phyloP scores from a whole-genome alignment of 2,113 vertebrate genomes.

The Pygoscelis adeliae region DNA sequence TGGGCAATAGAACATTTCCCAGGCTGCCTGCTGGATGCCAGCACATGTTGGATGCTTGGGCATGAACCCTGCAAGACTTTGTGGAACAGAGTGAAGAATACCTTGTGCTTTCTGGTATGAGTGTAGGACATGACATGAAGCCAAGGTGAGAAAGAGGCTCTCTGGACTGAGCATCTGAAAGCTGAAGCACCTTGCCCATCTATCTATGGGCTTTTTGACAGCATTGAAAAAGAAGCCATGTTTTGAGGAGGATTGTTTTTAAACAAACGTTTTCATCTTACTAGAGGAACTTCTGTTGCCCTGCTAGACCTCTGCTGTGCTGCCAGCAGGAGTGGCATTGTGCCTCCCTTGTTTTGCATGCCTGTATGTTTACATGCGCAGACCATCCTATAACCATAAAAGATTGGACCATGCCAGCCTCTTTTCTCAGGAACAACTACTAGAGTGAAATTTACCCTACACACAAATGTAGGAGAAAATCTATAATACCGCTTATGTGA shows the following conservation, averaged over 20 bases:
- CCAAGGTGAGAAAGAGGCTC: neutral
- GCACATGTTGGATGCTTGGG: neutral
- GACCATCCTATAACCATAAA: neutral
- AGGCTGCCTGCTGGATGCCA: neutral
- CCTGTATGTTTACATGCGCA: neutral
- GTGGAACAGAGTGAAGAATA: neutral
- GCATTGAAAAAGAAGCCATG: neutral
- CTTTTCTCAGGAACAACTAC: neutral
- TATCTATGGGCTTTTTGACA: neutral
- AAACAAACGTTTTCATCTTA: neutral
- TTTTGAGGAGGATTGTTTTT: neutral
- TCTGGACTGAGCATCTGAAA: neutral
- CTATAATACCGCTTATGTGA: neutral
- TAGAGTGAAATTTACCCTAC: neutral
- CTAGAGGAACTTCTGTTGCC: neutral
- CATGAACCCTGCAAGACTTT: neutral
- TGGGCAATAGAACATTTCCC: neutral
- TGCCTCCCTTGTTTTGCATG: neutral
- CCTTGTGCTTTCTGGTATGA: neutral
- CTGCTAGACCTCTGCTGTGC: neutral
- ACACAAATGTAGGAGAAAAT: neutral
- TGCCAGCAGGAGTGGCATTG: neutral
- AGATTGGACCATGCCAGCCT: neutral
- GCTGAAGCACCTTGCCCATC: neutral
- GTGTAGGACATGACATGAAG: neutral